Evolutionary conservation across 2,113 vertebrate species (phyloP).

Genomic region (Helogale parvula): DNA sequence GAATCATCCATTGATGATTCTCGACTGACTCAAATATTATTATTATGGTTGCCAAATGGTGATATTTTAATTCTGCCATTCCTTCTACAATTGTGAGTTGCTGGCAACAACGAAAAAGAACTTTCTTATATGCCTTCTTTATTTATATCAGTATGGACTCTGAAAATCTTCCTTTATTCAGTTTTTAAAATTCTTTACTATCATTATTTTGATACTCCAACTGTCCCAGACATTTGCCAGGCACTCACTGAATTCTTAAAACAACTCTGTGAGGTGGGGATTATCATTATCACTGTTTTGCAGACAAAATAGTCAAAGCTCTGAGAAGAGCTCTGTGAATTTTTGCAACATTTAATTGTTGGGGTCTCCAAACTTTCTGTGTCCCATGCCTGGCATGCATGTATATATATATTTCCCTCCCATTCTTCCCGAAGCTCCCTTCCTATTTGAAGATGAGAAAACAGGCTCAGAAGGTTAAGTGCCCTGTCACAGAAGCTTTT

Average conservation of each 20-base stretch:
- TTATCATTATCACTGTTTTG: not conserved
- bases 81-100: not conserved
- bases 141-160: not conserved
- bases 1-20: constrained; percentile 17
- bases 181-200: not conserved
- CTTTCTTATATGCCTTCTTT: not conserved
- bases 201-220: not conserved
- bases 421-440: not conserved
- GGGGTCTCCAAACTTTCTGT: not conserved
- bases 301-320: not conserved
- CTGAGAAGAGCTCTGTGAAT: not conserved
- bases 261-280: not conserved
- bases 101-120: not conserved
- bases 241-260: not conserved
- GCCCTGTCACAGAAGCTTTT: not conserved
- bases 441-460: not conserved
- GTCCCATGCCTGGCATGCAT: not conserved
- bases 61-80: not conserved
- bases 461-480: not conserved
- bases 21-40: not conserved
- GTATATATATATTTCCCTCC: not conserved
- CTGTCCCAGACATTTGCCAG: not conserved
- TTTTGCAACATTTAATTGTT: not conserved
- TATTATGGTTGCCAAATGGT: not conserved
- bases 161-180: not conserved